phyloP scores from a whole-genome alignment of 2,113 vertebrate genomes.

The Clupea harengus region DNA sequence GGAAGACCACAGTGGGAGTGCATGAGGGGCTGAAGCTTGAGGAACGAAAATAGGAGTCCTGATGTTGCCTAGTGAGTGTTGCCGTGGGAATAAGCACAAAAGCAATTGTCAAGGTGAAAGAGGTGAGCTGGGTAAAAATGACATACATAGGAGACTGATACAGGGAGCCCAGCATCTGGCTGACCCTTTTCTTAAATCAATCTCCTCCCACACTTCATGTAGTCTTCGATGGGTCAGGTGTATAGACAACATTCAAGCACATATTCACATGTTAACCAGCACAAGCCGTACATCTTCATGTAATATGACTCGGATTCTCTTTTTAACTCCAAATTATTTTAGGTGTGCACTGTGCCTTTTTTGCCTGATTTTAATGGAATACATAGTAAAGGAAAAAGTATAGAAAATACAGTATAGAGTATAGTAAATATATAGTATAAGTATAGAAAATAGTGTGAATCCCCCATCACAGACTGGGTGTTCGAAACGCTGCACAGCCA shows the following conservation, averaged over 20 bases:
- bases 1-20: not conserved
- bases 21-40: not conserved
- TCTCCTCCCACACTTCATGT: not conserved
- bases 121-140: not conserved
- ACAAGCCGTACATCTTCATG: too few relatives aligned
- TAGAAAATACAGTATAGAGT: not conserved
- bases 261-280: too few relatives aligned
- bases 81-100: not conserved
- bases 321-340: too few relatives aligned
- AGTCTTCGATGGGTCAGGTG: too few relatives aligned
- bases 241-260: too few relatives aligned
- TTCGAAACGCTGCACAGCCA: not conserved
- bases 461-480: not conserved
- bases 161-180: not conserved
- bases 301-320: too few relatives aligned
- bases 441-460: not conserved
- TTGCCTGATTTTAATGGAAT: too few relatives aligned
- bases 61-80: not conserved
- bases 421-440: not conserved
- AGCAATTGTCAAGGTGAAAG: not conserved
- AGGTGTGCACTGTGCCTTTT: too few relatives aligned
- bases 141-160: not conserved
- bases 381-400: too few relatives aligned
- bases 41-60: not conserved
- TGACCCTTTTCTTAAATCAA: not conserved